These are phyloP conservation scores for Calephelis virginiensis DNA, from an alignment of 1,140 invertebrate genomes.

Conservation along the genomic window DNA sequence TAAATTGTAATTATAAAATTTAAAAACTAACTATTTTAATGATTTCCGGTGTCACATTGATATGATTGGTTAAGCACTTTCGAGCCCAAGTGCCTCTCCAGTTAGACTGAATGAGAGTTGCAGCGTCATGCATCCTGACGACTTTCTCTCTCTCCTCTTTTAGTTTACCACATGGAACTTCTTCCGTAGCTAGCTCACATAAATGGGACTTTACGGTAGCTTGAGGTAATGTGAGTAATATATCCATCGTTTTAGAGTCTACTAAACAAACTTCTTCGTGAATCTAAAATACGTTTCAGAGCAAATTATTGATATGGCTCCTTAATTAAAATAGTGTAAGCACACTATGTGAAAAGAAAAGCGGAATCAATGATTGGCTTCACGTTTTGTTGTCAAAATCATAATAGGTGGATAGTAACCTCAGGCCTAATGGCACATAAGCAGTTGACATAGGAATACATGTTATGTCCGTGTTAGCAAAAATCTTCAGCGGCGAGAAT, in stretches of 20 bases:
- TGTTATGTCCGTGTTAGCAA: too few species aligned
- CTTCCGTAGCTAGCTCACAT: slow-evolving; percentile 50
- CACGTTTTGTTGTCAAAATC: too few species aligned
- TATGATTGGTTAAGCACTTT: slow-evolving; percentile 41
- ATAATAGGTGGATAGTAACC: too few species aligned
- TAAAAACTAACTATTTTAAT: slow-evolving; percentile 45
- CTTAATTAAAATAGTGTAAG: too few species aligned
- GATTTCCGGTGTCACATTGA: slow-evolving; percentile 41
- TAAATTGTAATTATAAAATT: neutral
- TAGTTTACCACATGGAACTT: slow-evolving; percentile 47
- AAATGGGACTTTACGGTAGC: slow-evolving; percentile 39
- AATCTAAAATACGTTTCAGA: neutral
- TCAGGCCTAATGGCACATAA: too few species aligned
- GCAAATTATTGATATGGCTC: neutral
- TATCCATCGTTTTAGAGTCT: neutral
- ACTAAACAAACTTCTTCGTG: neutral
- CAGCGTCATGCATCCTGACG: slow-evolving; percentile 53
- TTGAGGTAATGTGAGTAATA: slow-evolving; percentile 27
- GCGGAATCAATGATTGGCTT: too few species aligned
- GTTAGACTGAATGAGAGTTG: slow-evolving; percentile 50
- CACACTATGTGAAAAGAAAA: too few species aligned
- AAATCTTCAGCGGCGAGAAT: too few species aligned
- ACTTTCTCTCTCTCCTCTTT: slow-evolving; percentile 53
- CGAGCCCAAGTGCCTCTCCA: slow-evolving; percentile 61
- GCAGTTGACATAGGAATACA: too few species aligned